These are phyloP conservation scores for Agelas oroides DNA, from an alignment of 37 sponge, comb jelly and placozoan species.

Conservation along the genomic window DNA sequence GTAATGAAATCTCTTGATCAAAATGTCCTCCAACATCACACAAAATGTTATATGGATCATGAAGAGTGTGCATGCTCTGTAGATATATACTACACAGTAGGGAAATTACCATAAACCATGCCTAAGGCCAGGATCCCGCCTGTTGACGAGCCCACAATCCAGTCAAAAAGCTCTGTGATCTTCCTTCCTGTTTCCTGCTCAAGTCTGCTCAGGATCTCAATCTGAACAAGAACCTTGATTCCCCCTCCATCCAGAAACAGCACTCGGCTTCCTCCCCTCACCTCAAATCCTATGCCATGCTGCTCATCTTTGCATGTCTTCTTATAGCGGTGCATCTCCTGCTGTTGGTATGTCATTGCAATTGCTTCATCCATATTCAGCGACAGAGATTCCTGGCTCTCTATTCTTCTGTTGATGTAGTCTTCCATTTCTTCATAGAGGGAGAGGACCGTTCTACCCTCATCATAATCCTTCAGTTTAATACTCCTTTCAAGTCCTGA, in stretches of 20 bases:
- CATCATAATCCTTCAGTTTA: background rate
- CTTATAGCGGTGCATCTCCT: constrained; percentile 4
- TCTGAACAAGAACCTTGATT: constrained; percentile 59
- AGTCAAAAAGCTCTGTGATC: constrained; percentile 62
- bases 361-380: constrained; percentile 31
- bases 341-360: constrained; percentile 28
- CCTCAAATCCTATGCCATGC: background rate
- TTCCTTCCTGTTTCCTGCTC: constrained; percentile 39
- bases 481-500: too few relatives aligned
- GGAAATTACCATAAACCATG: constrained; percentile 61
- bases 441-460: background rate
- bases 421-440: constrained; percentile 30
- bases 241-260: constrained; percentile 70
- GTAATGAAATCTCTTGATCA: too few relatives aligned
- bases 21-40: too few relatives aligned
- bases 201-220: constrained; percentile 51
- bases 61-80: too few relatives aligned
- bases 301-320: background rate
- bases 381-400: background rate
- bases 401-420: constrained; percentile 24
- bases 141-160: constrained; percentile 61
- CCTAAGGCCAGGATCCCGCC: constrained; percentile 67
- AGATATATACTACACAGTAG: too few relatives aligned
- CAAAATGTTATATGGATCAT: too few relatives aligned
- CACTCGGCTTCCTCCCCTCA: constrained; percentile 30